These are phyloP conservation scores for Passer montanus DNA, from an alignment of 2,113 vertebrate genomes.

Conservation along the genomic window DNA sequence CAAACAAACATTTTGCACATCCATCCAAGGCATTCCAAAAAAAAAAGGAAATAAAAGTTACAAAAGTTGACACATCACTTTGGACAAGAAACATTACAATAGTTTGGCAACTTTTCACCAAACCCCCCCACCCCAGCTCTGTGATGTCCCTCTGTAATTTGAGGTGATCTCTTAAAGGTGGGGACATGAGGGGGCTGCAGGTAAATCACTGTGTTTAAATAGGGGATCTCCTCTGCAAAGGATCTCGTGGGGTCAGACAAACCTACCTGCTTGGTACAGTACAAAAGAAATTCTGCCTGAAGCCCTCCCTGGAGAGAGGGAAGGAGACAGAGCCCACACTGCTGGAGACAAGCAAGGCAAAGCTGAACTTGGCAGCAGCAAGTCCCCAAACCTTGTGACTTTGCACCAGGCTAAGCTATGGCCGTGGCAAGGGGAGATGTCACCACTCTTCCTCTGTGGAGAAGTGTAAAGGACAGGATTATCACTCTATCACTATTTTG, in stretches of 20 bases:
- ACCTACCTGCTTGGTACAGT: slow-evolving; percentile 50
- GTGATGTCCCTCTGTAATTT: background rate
- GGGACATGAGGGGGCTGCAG: background rate
- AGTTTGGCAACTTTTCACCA: slow-evolving; percentile 65
- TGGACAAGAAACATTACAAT: slow-evolving; percentile 60
- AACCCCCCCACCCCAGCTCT: background rate
- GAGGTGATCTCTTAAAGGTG: slow-evolving; percentile 11
- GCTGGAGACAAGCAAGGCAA: slow-evolving; percentile 45
- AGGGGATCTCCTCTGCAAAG: background rate
- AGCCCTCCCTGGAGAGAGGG: background rate
- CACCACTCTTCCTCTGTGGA: background rate
- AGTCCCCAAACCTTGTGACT: background rate
- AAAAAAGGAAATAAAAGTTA: slow-evolving; percentile 29
- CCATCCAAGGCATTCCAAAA: slow-evolving; percentile 69
- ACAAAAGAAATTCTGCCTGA: slow-evolving; percentile 20
- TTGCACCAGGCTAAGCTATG: slow-evolving; percentile 16
- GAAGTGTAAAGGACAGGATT: background rate
- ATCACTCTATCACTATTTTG: background rate
- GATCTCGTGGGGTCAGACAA: background rate
- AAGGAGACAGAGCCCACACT: background rate
- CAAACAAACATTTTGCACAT: slow-evolving; percentile 55
- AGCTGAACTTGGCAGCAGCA: slow-evolving; percentile 43
- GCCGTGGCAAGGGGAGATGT: slow-evolving; percentile 7
- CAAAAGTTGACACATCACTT: slow-evolving; percentile 60
- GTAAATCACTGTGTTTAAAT: background rate